These are phyloP conservation scores for Phrynocephalus guinanensis DNA, from an alignment of 2,797 vertebrate genomes.

Conservation along the genomic window DNA sequence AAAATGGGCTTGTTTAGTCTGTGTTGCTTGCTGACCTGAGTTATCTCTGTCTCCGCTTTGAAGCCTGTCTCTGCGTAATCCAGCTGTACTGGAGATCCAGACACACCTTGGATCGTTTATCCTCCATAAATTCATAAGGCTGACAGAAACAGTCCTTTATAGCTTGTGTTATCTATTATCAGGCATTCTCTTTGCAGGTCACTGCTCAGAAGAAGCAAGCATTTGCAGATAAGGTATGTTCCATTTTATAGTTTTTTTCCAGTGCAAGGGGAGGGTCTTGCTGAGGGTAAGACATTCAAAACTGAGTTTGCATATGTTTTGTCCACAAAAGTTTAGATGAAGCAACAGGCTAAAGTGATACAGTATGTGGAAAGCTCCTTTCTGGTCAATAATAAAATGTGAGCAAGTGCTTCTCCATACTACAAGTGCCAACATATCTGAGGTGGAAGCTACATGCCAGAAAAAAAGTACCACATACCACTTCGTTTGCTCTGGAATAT, in stretches of 20 bases:
- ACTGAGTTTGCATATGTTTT: background rate
- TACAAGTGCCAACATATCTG: background rate
- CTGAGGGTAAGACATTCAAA: background rate
- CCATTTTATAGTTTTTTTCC: background rate
- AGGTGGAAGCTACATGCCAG: no score
- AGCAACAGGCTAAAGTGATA: background rate
- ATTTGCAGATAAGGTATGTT: background rate
- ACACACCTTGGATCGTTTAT: background rate
- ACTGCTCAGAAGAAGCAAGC: background rate
- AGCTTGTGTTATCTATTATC: background rate
- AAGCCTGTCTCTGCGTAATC: background rate
- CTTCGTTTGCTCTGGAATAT: no score
- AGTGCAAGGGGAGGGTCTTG: background rate
- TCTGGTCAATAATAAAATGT: background rate
- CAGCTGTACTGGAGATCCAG: background rate
- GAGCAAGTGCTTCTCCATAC: background rate
- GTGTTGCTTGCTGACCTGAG: background rate
- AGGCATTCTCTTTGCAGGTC: background rate
- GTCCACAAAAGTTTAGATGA: background rate
- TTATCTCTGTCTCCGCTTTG: background rate
- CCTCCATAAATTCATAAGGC: background rate
- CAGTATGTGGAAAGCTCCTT: background rate
- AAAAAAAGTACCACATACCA: no score
- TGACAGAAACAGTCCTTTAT: background rate
- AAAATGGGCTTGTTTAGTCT: background rate